phyloP scores from a whole-genome alignment of 2,113 vertebrate species.

The Saimiri boliviensis region DNA sequence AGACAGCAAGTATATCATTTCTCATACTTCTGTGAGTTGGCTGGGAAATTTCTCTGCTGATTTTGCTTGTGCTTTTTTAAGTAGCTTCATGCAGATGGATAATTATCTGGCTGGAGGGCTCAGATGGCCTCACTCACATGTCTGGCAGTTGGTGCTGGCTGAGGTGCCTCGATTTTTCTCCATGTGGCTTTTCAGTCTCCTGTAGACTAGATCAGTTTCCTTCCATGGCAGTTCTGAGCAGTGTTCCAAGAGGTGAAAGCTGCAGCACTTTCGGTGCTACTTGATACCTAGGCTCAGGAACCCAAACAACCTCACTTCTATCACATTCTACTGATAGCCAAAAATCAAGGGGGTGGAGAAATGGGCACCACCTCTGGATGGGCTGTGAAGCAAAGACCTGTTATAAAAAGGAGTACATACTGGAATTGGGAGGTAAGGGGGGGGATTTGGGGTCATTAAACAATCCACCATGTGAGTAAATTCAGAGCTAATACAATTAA shows the following conservation, averaged over 20 bases:
- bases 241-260: not conserved
- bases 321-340: not conserved
- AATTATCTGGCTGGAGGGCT: too few relatives aligned
- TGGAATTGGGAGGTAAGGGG: too few relatives aligned
- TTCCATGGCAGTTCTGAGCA: not conserved
- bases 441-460: not conserved
- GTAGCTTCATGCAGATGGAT: not conserved
- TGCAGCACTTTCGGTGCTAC: not conserved
- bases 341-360: not conserved
- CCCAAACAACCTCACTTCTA: not conserved
- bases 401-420: not conserved
- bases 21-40: not conserved
- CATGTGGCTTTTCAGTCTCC: not conserved
- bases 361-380: too few relatives aligned
- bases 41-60: not conserved
- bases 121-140: not conserved
- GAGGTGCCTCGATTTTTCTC: rapidly evolving
- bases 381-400: not conserved
- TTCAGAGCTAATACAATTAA: not conserved
- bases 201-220: not conserved
- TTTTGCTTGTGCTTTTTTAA: not conserved
- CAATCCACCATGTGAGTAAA: not conserved
- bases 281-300: not conserved
- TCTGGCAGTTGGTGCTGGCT: not conserved
- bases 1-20: not conserved